Evolutionary conservation across 2,113 vertebrate genomes (phyloP).

Genomic region (Pangasianodon hypophthalmus): DNA sequence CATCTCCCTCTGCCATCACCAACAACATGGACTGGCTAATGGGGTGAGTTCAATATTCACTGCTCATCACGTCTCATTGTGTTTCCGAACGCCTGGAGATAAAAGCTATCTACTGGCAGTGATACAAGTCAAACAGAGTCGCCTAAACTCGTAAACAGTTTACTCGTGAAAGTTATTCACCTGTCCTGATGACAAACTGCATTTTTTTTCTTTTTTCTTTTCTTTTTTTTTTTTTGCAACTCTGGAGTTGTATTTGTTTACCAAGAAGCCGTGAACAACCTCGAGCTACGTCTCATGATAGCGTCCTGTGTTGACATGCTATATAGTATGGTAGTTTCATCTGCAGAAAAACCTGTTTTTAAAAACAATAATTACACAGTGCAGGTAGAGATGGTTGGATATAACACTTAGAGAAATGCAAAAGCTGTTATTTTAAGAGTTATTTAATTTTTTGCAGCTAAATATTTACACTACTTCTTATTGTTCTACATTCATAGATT

Average conservation of each 20-base stretch:
- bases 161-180: neutral
- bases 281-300: neutral
- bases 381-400: neutral
- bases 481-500: neutral
- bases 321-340: neutral
- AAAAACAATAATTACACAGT: neutral
- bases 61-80: neutral
- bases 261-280: neutral
- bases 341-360: neutral
- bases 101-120: slow-evolving; percentile 52
- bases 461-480: neutral
- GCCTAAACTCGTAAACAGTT: neutral
- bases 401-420: neutral
- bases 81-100: slow-evolving; percentile 24
- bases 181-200: neutral
- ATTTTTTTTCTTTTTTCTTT: neutral
- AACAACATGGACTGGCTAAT: slow-evolving; percentile 86
- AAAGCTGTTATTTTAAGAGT: neutral
- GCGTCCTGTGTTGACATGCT: neutral
- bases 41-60: slow-evolving; percentile 78
- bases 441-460: neutral
- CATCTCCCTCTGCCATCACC: slow-evolving; percentile 60
- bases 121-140: slow-evolving; percentile 1
- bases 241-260: neutral
- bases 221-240: neutral